Evolutionary conservation across 2,113 vertebrate genomes (phyloP), one percentile per base, ranked within the genome.

Genomic region (Epinephelus cyanopodus): DNA sequence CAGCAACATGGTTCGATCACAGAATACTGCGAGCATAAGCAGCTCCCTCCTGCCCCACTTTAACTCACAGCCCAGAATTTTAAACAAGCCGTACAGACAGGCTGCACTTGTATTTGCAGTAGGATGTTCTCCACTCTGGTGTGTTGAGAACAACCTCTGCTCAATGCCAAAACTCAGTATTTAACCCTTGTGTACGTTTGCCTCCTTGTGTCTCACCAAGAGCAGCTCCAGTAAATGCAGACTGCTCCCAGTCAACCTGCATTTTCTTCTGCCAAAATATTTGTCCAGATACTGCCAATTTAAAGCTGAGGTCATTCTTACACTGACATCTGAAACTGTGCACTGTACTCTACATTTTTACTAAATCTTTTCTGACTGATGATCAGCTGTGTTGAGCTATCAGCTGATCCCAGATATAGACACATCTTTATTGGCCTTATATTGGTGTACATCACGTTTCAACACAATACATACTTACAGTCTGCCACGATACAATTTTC

Each of bases 1-100:
- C 57, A 7, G 42, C 42, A 14, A 56, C 73, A 67, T 25, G 66
- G 70, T 74, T 70, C 67, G 64, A 84, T 81, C 79, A 78, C 54
- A 72, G 73, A 77, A 71, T 2, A 25, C 33, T 0, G 57, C 27
- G 62, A 67, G 21, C 17, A 64, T 0, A 37, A 37, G 33, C 33
- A 37, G 64, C 56, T 53, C 50, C 42, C 37, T 48, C 58, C 21
- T 14, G 23, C 7, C 11, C 9, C 27, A 8, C 54, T 54, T 73
- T 45, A 21, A 70, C 25, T 65, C 23, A 15, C 67, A 74, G 80
- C 39, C 56, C 29, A 29, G 57, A 25, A 62, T 29, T 71, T 60
- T 63, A 84, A 72, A 77, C 75, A 61, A 23, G 65, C 52, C 33
- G 29, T 4, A 61, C 50, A n/a, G 1, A 58, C n/a, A 48, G 48